A percentile compares a stretch with the other conserved stretches of the same genome.
Conservation (phyloP, 2,888 invertebrate species). For the Hypsopygia costalis region DNA sequence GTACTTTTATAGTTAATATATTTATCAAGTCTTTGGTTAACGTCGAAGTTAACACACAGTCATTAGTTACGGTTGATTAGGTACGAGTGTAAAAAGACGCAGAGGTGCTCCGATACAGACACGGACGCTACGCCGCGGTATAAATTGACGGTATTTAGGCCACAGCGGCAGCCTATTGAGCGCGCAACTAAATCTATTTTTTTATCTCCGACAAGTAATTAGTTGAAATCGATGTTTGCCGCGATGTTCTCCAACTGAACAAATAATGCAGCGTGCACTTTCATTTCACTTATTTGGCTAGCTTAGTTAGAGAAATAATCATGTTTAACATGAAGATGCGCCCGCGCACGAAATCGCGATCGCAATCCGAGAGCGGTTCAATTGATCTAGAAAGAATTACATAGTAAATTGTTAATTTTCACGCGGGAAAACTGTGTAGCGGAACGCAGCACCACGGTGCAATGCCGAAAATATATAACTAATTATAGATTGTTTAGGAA, state of each 20-base stretch:
- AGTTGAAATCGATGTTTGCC: conserved; percentile 36
- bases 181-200: conserved; percentile 59
- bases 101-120: conserved; percentile 14
- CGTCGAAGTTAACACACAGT: conserved; percentile 4
- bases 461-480: conserved; percentile 63
- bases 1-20: too few relatives aligned
- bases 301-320: conserved; percentile 24
- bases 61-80: conserved; percentile 12
- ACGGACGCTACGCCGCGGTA: conserved; percentile 30
- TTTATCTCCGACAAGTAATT: conserved; percentile 49
- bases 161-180: conserved; percentile 37
- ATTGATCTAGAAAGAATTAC: conserved; percentile 4
- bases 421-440: conserved; percentile 34
- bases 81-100: not conserved
- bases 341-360: conserved; percentile 1
- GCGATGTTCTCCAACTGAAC: conserved; percentile 27
- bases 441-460: conserved; percentile 49
- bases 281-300: conserved; percentile 44
- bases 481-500: conserved; percentile 47
- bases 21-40: too few relatives aligned
- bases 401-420: conserved; percentile 16
- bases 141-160: conserved; percentile 57
- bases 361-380: conserved; percentile 2
- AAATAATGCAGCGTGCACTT: conserved; percentile 41
- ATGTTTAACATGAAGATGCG: too few relatives aligned